A percentile compares a stretch with the other conserved stretches of the same genome.
These are phyloP conservation scores for Aricia artaxerxes DNA, from an alignment of 2,888 invertebrate genomes.

Conservation along the genomic window DNA sequence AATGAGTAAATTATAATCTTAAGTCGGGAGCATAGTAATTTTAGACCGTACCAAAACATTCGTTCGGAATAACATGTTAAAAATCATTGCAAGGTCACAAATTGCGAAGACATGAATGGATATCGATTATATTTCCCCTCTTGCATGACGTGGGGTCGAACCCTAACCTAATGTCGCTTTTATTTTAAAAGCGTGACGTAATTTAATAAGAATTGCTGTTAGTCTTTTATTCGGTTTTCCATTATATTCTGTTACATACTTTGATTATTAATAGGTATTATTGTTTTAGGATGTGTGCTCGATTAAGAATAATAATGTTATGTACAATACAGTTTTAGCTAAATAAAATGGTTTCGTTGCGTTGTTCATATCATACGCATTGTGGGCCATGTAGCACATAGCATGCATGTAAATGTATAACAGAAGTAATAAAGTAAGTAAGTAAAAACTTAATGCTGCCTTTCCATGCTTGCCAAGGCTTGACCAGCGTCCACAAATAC, in stretches of 20 bases:
- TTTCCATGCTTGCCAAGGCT: too few relatives aligned
- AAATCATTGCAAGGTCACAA: slow-evolving; percentile 13
- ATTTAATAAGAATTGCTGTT: slow-evolving; percentile 14
- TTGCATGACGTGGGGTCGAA: not conserved
- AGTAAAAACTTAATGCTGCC: too few relatives aligned
- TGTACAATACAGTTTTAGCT: not conserved
- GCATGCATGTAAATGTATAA: too few relatives aligned
- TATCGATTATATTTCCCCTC: slow-evolving; percentile 21
- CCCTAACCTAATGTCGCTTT: not conserved
- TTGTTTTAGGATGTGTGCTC: not conserved
- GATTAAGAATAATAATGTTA: not conserved
- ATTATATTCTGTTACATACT: not conserved
- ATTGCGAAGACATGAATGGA: slow-evolving; percentile 11
- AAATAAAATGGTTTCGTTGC: too few relatives aligned
- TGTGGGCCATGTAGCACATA: too few relatives aligned
- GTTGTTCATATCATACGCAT: too few relatives aligned
- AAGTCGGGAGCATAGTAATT: not conserved
- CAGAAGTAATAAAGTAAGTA: too few relatives aligned
- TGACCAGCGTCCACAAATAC: too few relatives aligned
- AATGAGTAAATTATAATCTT: not conserved
- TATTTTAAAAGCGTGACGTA: slow-evolving; percentile 9
- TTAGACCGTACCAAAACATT: not conserved
- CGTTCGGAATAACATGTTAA: not conserved
- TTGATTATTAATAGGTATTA: not conserved
- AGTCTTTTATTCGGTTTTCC: slow-evolving; percentile 10